Evolutionary conservation across 92 coral and sea anemone species (phyloP).

Genomic region (Phenganax subtilis): DNA sequence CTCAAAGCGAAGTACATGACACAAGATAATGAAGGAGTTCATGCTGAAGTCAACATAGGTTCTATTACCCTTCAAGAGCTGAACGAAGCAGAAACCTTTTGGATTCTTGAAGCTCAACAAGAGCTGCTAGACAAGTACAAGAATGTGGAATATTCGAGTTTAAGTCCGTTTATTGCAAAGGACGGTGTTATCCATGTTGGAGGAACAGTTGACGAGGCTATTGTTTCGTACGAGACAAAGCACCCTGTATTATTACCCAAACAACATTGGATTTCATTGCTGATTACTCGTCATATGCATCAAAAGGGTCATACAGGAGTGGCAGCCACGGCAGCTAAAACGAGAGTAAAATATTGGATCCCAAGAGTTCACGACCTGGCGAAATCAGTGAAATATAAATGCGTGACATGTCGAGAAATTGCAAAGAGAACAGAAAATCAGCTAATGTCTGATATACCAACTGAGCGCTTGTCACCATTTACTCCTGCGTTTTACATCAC

Average conservation of each 20-base stretch:
- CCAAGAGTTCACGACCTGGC: conserved; percentile 8
- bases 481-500: conserved; percentile 41
- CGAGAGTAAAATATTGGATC: conserved; percentile 24
- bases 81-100: conserved; percentile 41
- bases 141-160: conserved; percentile 36
- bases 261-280: conserved; percentile 16
- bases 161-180: conserved; percentile 44
- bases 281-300: conserved; percentile 6
- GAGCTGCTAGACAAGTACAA: conserved; percentile 28
- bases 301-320: conserved; percentile 1
- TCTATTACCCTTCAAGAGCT: conserved; percentile 38
- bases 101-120: conserved; percentile 52
- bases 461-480: conserved; percentile 40
- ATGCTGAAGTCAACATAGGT: background rate
- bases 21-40: background rate
- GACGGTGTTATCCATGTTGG: conserved; percentile 48
- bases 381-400: background rate
- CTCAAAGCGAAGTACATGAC: background rate
- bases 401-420: background rate
- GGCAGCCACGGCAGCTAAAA: conserved; percentile 33
- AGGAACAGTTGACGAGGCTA: conserved; percentile 50
- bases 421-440: conserved; percentile 15
- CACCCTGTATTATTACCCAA: conserved; percentile 44
- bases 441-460: conserved; percentile 48
- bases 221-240: conserved; percentile 44